These are phyloP conservation scores for Trochalopteron elliotii DNA, from an alignment of 2,113 vertebrate species.

Conservation along the genomic window DNA sequence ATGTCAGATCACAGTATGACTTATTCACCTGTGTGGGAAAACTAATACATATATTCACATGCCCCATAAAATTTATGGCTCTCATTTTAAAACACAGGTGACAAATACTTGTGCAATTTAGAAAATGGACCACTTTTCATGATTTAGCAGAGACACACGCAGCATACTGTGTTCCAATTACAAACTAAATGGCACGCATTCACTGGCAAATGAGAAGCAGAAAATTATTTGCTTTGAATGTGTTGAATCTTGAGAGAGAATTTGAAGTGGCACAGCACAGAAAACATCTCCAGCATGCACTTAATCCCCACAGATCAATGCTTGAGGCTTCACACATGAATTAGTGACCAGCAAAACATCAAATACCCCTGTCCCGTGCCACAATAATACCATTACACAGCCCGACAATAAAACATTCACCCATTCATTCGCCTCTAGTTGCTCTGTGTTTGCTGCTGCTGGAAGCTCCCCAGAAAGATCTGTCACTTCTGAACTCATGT, in stretches of 20 bases:
- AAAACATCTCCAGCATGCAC: neutral
- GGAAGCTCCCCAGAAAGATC: neutral
- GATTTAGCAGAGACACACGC: slow-evolving; percentile 11
- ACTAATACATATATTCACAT: neutral
- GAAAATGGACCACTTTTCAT: slow-evolving; percentile 51
- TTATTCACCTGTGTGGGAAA: neutral
- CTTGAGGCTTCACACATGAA: neutral
- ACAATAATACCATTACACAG: neutral
- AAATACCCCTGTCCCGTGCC: neutral
- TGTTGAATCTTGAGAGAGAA: neutral
- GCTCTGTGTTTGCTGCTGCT: neutral
- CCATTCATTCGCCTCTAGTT: neutral
- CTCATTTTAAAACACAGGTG: slow-evolving; percentile 46
- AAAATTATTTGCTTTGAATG: slow-evolving; percentile 49
- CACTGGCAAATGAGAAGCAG: slow-evolving; percentile 16
- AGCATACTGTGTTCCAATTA: slow-evolving; percentile 52
- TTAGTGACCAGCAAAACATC: neutral
- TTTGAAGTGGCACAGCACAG: neutral
- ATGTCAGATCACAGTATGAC: neutral
- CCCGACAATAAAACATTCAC: neutral
- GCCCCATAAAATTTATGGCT: slow-evolving; percentile 45
- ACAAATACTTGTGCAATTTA: slow-evolving; percentile 40
- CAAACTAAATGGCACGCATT: slow-evolving; percentile 18
- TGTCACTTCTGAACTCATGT: neutral
- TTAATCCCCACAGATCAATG: neutral